Evolutionary conservation across 2,888 invertebrate species (phyloP).

Genomic region (Brachypalpus laphriformis): DNA sequence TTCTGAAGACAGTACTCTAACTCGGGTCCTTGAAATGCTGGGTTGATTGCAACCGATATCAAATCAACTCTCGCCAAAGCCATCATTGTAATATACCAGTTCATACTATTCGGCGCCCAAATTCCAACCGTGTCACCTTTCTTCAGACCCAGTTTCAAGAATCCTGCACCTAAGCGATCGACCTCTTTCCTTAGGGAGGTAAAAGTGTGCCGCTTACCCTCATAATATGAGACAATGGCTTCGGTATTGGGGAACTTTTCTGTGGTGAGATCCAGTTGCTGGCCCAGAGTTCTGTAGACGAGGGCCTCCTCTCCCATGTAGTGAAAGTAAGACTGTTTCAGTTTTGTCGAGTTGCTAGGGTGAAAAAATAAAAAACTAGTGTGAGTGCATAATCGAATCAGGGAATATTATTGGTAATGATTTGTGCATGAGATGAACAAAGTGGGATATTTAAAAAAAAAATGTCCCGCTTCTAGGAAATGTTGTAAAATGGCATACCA

Average conservation of each 20-base stretch:
- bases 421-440: too few relatives aligned
- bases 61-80: conserved; percentile 88
- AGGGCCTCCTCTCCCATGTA: conserved; percentile 83
- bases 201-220: conserved; percentile 83
- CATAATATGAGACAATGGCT: conserved; percentile 84
- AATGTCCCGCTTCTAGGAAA: too few relatives aligned
- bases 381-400: too few relatives aligned
- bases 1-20: conserved; percentile 87
- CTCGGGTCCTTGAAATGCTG: conserved; percentile 87
- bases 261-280: conserved; percentile 83
- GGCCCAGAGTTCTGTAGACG: conserved; percentile 84
- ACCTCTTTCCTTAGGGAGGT: conserved; percentile 82
- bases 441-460: too few relatives aligned
- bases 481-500: too few relatives aligned
- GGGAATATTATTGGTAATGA: too few relatives aligned
- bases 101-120: conserved; percentile 89
- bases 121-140: conserved; percentile 89
- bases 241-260: conserved; percentile 84
- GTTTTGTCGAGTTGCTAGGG: background rate
- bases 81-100: conserved; percentile 88
- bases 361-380: background rate
- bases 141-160: conserved; percentile 86
- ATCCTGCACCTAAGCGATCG: conserved; percentile 87
- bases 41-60: conserved; percentile 89
- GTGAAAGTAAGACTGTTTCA: conserved; percentile 82